Base-by-base conservation (phyloP, 2,888 invertebrate species). In the Andrena trimmerana region DNA sequence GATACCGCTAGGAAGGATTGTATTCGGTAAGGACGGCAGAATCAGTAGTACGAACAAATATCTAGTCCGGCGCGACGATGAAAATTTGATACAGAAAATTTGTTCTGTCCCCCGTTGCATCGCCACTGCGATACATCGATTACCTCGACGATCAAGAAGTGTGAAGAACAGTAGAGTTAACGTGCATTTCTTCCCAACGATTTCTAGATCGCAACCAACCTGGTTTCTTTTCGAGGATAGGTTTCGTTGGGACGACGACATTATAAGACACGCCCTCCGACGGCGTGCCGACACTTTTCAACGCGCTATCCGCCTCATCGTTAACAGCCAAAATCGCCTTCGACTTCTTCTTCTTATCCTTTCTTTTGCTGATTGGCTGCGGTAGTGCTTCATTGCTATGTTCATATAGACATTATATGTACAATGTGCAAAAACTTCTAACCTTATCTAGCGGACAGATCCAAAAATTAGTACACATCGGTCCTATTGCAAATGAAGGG, bases 311-410 rank as follows among this genome's bases (percentile, higher is more conserved):
- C 20, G 78, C 36, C 29, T 84, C 86, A 16, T 24, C 29, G 57
- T 83, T 90, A 57, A 78, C 62, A 70, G 76, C 74, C 69, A 86
- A 85, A 73, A 79, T 80, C 31, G 92, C 89, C 87, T 95, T 94
- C 65, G 93, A 91, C 89, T 96, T 96, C 91, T 96, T 96, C 91
- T 96, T 96, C 93, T 96, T 96, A 20, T 96, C 96, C 92, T 96
- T 96, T 68, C 95, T 95, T 90, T 95, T 96, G 76, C 95, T 95
- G 71, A 94, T 94, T 20, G 94, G 94, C 89, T 95, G 94, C 4
- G 94, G 93, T 52, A 93, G 91, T 31, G 93, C 93, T 77, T 94
- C 94, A 90, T 93, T 93, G 89, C 95, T 93, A 86, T 36, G 65
- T 66, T 78, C 69, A 71, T 50, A 71, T 50, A 69, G 3, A 60